Base-by-base conservation (phyloP, 2,888 invertebrate species). In the Resseliella maxima region DNA sequence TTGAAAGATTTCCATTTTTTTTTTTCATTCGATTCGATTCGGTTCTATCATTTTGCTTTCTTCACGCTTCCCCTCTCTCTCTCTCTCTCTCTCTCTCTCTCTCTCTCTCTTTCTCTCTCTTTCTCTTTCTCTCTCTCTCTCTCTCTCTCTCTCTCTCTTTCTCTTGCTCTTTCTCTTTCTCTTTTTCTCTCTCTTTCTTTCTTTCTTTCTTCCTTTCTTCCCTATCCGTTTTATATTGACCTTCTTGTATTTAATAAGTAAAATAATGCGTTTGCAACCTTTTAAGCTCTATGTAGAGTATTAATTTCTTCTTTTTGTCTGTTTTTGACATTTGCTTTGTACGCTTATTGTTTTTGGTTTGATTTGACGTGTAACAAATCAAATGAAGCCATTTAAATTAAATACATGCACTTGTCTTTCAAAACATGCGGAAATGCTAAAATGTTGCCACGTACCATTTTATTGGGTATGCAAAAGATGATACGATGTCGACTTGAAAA, bases 371-470 rank as follows among this genome's bases (percentile, higher is more conserved):
- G 72, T 31, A 0, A 2, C 31, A 31, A 72, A 31, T 72, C 31
- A 15, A 12, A 72, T 35, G 72, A 72, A n/a, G 72, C 72, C 15
- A 18, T 31, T 72, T 35, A 72, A 31, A 72, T 72, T 72, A 72
- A 72, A 72, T 35, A 72, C 72, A 72, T 31, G 31, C 72, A 72
- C 35, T 31, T 18, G 31, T 31, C 31, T 72, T 31, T 10, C 2
- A 2, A 24, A 27, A 72, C 31, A 72, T 31, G 31, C 15, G 72
- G 35, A 72, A 72, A 21, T 72, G 72, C 31, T 15, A 72, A 31
- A 59, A 59, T 59, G 59, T 24, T 72, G n/a, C 72, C 31, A 72
- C 72, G 72, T 31, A 72, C n/a, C n/a, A n/a, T 72, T 59, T n/a
- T 3, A 24, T 59, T 72, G 8, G 27, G 31, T 72, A 72, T 72